Conservation (phyloP, 2,888 invertebrate genomes). For the Agriopis aurantiaria region DNA sequence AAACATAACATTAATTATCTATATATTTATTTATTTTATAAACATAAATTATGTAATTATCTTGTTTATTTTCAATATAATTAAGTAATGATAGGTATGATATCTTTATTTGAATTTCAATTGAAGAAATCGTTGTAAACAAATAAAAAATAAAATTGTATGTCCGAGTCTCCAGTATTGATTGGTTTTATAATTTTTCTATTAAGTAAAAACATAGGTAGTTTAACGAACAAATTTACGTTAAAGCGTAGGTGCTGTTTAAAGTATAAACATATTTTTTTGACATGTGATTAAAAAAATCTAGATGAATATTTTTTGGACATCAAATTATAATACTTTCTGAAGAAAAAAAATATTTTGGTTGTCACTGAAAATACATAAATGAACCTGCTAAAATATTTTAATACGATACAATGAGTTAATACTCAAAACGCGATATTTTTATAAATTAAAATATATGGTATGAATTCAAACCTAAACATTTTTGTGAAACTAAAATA, state of each 20-base stretch:
- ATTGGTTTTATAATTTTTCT: slow-evolving; percentile 39
- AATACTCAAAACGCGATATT: slow-evolving; percentile 30
- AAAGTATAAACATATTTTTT: slow-evolving; percentile 43
- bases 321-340: slow-evolving; percentile 40
- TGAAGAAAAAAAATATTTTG: slow-evolving; percentile 33
- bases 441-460: slow-evolving; percentile 34
- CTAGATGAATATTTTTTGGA: slow-evolving; percentile 37
- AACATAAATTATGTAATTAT: slow-evolving; percentile 6
- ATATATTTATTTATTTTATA: slow-evolving; percentile 12
- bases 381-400: slow-evolving; percentile 14
- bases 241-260: slow-evolving; percentile 67
- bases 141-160: slow-evolving; percentile 21
- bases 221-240: slow-evolving; percentile 65
- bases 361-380: slow-evolving; percentile 11
- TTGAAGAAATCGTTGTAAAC: slow-evolving; percentile 9
- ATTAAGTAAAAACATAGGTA: slow-evolving; percentile 48
- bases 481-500: slow-evolving; percentile 42
- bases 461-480: slow-evolving; percentile 19
- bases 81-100: slow-evolving; percentile 7
- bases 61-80: neutral
- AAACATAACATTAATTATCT: neutral
- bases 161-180: slow-evolving; percentile 43
- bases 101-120: slow-evolving; percentile 22
- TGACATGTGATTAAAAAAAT: slow-evolving; percentile 38
- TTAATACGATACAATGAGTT: slow-evolving; percentile 5